Conservation (phyloP, 2,113 vertebrate genomes). For the Chloroceryle aenea region DNA sequence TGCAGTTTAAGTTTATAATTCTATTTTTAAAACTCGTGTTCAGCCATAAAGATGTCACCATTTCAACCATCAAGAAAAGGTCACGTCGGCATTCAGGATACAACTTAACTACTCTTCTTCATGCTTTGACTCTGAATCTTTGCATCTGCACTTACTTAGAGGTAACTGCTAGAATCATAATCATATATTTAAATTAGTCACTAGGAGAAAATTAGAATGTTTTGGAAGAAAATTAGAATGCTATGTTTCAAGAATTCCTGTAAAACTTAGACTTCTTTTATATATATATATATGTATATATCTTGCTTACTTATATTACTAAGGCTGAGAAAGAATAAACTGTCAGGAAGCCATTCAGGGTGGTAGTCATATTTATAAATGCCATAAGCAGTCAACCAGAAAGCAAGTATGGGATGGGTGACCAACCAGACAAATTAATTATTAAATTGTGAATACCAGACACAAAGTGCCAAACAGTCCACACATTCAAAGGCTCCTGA, state of each 20-base stretch:
- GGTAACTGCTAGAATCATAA: conserved; percentile 41
- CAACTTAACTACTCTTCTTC: conserved; percentile 51
- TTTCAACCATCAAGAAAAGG: conserved; percentile 57
- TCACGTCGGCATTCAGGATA: conserved; percentile 43
- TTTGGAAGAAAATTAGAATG: background rate
- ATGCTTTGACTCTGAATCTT: conserved; percentile 61
- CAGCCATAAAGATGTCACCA: conserved; percentile 59
- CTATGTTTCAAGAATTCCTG: conserved; percentile 5
- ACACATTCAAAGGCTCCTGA: background rate
- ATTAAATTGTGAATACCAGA: background rate
- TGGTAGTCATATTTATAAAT: background rate
- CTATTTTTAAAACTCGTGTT: conserved; percentile 48
- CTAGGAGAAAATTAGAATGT: conserved; percentile 22
- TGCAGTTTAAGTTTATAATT: conserved; percentile 29
- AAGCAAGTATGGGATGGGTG: background rate
- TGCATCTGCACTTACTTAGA: conserved; percentile 43
- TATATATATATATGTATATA: background rate
- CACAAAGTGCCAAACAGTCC: background rate
- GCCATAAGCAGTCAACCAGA: background rate
- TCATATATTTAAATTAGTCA: conserved; percentile 62
- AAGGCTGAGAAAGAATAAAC: background rate
- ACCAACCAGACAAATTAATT: background rate
- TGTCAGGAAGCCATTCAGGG: background rate
- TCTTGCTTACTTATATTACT: background rate
- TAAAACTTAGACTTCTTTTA: background rate